Evolutionary conservation across 2,797 vertebrate species (phyloP).

Genomic region (Poecile montanus): DNA sequence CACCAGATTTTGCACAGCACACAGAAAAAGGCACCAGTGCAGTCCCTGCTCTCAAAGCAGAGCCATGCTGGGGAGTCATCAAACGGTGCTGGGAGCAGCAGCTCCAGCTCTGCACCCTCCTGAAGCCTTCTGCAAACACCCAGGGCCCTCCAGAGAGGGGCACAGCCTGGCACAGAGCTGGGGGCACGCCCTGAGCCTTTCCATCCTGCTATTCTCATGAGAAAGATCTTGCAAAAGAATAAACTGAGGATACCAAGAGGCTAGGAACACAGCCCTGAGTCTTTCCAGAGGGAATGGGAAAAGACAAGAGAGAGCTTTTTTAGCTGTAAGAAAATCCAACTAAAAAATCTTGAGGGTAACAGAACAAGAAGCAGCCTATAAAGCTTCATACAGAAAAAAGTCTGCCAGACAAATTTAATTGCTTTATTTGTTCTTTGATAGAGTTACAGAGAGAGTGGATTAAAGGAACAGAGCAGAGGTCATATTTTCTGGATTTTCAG

Average conservation of each 20-base stretch:
- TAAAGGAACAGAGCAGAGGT: slow-evolving; percentile 50
- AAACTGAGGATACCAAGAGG: neutral
- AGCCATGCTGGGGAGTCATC: neutral
- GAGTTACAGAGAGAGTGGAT: slow-evolving; percentile 58
- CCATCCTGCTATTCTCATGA: neutral
- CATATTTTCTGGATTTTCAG: slow-evolving; percentile 54
- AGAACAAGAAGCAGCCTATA: slow-evolving; percentile 49
- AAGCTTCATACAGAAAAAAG: slow-evolving; percentile 58
- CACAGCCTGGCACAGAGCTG: neutral
- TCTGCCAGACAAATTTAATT: slow-evolving; percentile 70
- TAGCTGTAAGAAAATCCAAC: slow-evolving; percentile 8
- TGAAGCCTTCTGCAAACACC: neutral
- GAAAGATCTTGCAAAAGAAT: neutral
- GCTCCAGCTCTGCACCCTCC: neutral
- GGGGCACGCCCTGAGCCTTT: neutral
- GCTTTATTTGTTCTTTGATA: slow-evolving; percentile 67
- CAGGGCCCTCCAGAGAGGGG: neutral
- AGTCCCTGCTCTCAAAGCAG: neutral
- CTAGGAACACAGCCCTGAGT: neutral
- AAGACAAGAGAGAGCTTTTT: neutral
- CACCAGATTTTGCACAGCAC: neutral
- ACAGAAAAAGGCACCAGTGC: neutral
- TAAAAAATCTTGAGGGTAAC: slow-evolving; percentile 21
- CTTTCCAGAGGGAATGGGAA: neutral
- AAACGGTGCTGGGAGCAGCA: accelerated